Evolutionary conservation across 2,113 vertebrate species (phyloP).

Genomic region (Calypte anna): DNA sequence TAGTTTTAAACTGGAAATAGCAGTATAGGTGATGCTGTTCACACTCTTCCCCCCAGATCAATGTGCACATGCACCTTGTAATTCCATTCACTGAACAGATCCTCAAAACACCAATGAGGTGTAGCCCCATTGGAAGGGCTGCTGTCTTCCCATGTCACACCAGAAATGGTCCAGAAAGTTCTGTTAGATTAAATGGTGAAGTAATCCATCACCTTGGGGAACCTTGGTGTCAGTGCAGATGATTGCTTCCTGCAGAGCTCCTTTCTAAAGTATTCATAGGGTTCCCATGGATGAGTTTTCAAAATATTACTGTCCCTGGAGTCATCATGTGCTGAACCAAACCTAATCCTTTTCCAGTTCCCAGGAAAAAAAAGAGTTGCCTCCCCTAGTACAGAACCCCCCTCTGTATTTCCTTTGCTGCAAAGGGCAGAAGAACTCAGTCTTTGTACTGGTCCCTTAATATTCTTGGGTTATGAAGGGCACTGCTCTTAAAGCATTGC

Average conservation of each 20-base stretch:
- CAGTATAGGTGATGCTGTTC: background rate
- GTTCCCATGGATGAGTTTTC: background rate
- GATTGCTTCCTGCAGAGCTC: background rate
- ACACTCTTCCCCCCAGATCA: fast-evolving
- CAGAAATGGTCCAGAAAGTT: background rate
- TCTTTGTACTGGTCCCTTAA: background rate
- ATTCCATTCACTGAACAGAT: background rate
- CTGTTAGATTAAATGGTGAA: background rate
- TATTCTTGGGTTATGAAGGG: background rate
- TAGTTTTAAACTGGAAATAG: background rate
- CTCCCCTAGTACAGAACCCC: background rate
- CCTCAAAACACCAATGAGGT: background rate
- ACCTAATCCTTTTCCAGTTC: background rate
- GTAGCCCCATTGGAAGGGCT: background rate
- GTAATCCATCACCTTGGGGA: background rate
- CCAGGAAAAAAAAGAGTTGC: background rate
- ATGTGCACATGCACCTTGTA: background rate
- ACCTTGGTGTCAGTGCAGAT: background rate
- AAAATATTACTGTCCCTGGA: background rate
- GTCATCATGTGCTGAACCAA: background rate
- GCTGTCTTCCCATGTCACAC: background rate
- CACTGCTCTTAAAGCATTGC: background rate
- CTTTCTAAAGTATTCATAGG: background rate
- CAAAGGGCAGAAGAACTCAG: background rate
- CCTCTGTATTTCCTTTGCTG: fast-evolving